These are phyloP conservation scores for Apamea monoglypha DNA, from an alignment of 2,888 invertebrate species.

Conservation along the genomic window DNA sequence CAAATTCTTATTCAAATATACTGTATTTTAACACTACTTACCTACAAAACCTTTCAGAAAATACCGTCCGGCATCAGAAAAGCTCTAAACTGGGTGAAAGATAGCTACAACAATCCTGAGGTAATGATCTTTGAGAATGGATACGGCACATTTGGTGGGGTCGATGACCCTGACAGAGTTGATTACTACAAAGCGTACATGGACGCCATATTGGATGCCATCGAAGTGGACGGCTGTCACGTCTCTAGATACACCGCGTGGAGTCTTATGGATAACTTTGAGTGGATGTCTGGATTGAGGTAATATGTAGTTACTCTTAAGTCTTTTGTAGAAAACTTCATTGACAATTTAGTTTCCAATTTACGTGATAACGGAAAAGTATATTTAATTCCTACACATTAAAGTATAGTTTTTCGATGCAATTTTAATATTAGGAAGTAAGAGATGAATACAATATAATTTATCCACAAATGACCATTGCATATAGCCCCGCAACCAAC, in stretches of 20 bases:
- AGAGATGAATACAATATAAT: neutral
- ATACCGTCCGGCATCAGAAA: constrained; percentile 88
- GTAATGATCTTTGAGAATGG: constrained; percentile 91
- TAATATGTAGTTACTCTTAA: constrained; percentile 40
- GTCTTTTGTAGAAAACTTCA: neutral
- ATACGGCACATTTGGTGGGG: constrained; percentile 83
- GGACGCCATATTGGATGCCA: constrained; percentile 76
- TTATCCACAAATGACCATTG: neutral
- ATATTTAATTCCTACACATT: neutral
- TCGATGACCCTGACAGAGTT: constrained; percentile 80
- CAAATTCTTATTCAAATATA: too few species aligned
- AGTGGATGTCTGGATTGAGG: constrained; percentile 78
- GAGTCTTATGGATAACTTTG: constrained; percentile 86
- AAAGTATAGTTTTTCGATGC: neutral
- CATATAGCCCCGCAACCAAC: neutral
- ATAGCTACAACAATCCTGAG: constrained; percentile 88
- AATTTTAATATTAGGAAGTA: neutral
- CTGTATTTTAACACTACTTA: neutral
- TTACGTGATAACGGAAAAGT: neutral
- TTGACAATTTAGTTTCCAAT: neutral
- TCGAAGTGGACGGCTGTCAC: constrained; percentile 78
- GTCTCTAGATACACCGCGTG: constrained; percentile 80
- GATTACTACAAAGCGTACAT: constrained; percentile 80
- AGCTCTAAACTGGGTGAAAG: constrained; percentile 89
- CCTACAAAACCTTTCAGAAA: constrained; percentile 65